phyloP scores from a whole-genome alignment of 2,797 vertebrate genomes.

The Tokudaia tokunoshimensis region DNA sequence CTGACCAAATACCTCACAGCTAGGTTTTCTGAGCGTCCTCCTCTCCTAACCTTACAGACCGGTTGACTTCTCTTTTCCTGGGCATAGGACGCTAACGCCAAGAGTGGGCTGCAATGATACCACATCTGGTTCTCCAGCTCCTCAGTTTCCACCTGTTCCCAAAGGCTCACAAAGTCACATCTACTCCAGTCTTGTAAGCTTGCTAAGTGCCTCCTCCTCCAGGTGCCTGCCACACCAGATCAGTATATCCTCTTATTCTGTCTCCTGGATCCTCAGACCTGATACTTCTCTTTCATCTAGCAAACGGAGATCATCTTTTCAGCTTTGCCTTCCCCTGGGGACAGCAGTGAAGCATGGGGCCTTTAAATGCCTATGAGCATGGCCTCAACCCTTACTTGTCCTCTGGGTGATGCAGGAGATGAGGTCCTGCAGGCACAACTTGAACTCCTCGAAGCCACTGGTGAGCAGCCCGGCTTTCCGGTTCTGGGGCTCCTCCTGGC shows the following conservation, averaged over 20 bases:
- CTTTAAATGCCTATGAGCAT: background rate
- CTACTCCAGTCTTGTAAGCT: background rate
- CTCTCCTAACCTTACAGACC: background rate
- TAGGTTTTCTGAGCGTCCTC: background rate
- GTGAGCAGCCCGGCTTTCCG: rapidly evolving
- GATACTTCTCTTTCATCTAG: background rate
- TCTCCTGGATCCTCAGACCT: background rate
- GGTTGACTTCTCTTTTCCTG: background rate
- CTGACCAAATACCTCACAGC: background rate
- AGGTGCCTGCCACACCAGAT: background rate
- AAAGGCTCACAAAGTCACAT: background rate
- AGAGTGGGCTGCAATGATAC: background rate
- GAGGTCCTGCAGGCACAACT: conserved; percentile 73
- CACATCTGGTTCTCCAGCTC: background rate
- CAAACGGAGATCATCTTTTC: background rate
- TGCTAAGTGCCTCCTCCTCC: background rate
- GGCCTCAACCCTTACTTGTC: conserved; percentile 66
- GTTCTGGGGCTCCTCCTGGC: background rate
- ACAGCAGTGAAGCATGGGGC: background rate
- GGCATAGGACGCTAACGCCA: background rate
- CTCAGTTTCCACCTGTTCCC: background rate
- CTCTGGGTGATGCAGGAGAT: conserved; percentile 57
- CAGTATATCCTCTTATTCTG: background rate
- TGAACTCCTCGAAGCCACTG: background rate
- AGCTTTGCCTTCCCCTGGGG: rapidly evolving